Conservation (phyloP, 2,888 invertebrate species). For the Dendrolimus pini region DNA sequence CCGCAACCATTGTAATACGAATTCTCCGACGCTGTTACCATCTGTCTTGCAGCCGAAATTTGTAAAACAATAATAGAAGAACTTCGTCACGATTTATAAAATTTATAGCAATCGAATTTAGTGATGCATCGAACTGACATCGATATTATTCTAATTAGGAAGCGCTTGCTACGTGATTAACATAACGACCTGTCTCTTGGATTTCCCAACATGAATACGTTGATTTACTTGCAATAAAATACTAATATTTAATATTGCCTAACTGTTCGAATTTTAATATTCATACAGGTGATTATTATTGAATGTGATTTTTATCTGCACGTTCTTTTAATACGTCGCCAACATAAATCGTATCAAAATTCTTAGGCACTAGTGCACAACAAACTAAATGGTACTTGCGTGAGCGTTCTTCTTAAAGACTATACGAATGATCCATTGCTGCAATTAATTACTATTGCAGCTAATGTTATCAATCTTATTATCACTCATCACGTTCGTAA, state of each 20-base stretch:
- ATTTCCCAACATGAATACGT: too few relatives aligned
- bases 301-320: not conserved
- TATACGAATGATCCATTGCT: not conserved
- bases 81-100: conserved; percentile 26
- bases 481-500: not conserved
- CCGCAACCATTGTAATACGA: conserved; percentile 57
- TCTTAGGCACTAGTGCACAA: not conserved
- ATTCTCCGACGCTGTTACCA: conserved; percentile 61
- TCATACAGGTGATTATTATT: too few relatives aligned
- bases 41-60: conserved; percentile 53
- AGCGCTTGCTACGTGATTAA: too few relatives aligned
- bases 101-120: conserved; percentile 19
- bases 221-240: too few relatives aligned
- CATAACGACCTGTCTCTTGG: too few relatives aligned
- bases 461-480: not conserved
- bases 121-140: conserved; percentile 16
- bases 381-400: not conserved
- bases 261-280: too few relatives aligned
- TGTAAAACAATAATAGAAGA: conserved; percentile 44
- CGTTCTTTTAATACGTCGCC: not conserved
- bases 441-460: not conserved
- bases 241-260: too few relatives aligned
- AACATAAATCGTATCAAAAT: not conserved
- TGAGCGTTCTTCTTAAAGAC: not conserved
- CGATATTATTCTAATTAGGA: too few relatives aligned